These are phyloP conservation scores for Coelopa frigida DNA, from an alignment of 1,140 invertebrate genomes.

Conservation along the genomic window DNA sequence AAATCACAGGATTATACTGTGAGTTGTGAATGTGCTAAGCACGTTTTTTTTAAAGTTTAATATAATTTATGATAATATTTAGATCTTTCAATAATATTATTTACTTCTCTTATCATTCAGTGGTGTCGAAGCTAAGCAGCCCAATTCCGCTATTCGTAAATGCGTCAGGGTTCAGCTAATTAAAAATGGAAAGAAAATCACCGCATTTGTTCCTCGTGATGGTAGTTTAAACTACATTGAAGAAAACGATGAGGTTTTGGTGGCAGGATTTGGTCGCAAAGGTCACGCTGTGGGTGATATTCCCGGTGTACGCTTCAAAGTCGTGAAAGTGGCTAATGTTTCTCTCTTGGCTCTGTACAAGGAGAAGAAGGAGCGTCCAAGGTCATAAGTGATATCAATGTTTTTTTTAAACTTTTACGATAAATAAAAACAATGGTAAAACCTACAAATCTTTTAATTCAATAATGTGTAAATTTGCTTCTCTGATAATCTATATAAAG, in stretches of 20 bases:
- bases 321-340: conserved; percentile 99
- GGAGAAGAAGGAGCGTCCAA: conserved; percentile 98
- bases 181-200: conserved; percentile 99
- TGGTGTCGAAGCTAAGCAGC: conserved; percentile 99
- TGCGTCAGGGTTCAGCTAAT: conserved; percentile 98
- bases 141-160: conserved; percentile 98
- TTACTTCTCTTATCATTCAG: conserved; percentile 55
- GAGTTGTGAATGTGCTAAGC: no score
- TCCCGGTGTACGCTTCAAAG: conserved; percentile 90
- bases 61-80: no score
- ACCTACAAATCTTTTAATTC: no score
- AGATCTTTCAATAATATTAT: no score
- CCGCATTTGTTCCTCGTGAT: conserved; percentile 97
- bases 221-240: conserved; percentile 99
- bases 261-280: conserved; percentile 98
- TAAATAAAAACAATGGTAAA: no score
- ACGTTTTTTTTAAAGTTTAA: no score
- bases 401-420: no score
- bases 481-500: no score
- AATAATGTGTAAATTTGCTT: no score
- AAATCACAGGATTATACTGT: conserved; percentile 75
- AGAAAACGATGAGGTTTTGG: conserved; percentile 99
- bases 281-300: conserved; percentile 99
- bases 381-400: no score
- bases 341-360: conserved; percentile 97